Base-by-base conservation (phyloP, 2,888 invertebrate genomes). In the Zaprionus bogoriensis region DNA sequence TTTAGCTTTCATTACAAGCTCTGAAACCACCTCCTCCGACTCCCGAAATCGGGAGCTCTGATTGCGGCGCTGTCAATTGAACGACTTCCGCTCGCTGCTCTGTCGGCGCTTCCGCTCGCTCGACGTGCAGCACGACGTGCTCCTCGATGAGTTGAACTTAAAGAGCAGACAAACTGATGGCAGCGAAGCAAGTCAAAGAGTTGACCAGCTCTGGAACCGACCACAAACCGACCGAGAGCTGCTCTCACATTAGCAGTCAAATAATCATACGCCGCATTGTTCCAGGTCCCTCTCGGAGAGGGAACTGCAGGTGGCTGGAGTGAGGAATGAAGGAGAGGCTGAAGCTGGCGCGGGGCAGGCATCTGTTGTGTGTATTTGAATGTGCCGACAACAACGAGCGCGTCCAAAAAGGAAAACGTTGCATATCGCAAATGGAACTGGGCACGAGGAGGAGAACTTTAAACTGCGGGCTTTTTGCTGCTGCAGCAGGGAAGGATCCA, bases 261-360 rank as follows among this genome's bases (percentile, higher is more conserved):
- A 85, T 79, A 81, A 82, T 82, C 79, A 85, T 82, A 67, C 66
- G 86, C 86, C 83, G 81, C 86, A 82, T 82, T 79, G 86, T 82
- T 47, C 63, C 48, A 57, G 50, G 36, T 38, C 64, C 17, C 27
- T 9, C 1, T n/a, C 12, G 12, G 19, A 7, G 10, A 14, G 10
- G 19, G 20, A 9, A 1, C 4, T n/a, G 3, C 22, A 30, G 42
- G 20, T 14, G 46, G 27, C n/a, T n/a, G n/a, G n/a, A n/a, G n/a
- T n/a, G n/a, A n/a, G n/a, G n/a, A n/a, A n/a, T n/a, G n/a, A n/a
- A n/a, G n/a, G n/a, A n/a, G n/a, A n/a, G n/a, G n/a, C n/a, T n/a
- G n/a, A n/a, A n/a, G n/a, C n/a, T n/a, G n/a, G n/a, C n/a, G 20
- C 1, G 12, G 12, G 38, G 27, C 45, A 20, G 12, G 48, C 50